Percentiles rank a stretch among this genome's conserved stretches.
phyloP scores from a whole-genome alignment of 2,797 vertebrate genomes.

The Helicolenus hilgendorfi region DNA sequence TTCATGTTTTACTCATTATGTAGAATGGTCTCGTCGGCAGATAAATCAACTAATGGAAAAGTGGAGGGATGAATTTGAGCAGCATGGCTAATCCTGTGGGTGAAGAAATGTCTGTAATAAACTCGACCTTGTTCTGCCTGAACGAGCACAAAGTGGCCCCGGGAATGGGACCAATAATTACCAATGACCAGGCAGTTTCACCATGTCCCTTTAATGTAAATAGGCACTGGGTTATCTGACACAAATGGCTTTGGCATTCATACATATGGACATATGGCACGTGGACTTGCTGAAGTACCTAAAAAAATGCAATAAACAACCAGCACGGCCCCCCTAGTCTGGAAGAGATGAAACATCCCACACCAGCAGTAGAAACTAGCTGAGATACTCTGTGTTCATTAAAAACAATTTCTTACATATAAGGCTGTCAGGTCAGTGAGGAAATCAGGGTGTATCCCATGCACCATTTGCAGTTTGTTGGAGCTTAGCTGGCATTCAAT shows the following conservation, averaged over 20 bases:
- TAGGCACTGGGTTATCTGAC: conserved; percentile 78
- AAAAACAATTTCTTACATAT: conserved; percentile 77
- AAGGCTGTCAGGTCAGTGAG: conserved; percentile 78
- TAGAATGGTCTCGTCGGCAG: conserved; percentile 65
- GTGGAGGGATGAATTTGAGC: conserved; percentile 69
- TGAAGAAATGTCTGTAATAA: conserved; percentile 70
- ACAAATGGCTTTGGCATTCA: conserved; percentile 77
- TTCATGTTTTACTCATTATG: conserved; percentile 83
- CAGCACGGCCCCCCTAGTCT: conserved; percentile 3
- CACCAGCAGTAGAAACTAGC: conserved; percentile 37
- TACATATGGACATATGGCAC: conserved; percentile 71
- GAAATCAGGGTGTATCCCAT: conserved; percentile 77
- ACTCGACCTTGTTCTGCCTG: conserved; percentile 64
- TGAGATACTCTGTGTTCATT: conserved; percentile 65
- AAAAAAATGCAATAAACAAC: conserved; percentile 59
- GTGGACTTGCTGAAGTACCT: conserved; percentile 64
- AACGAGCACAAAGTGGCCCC: conserved; percentile 48
- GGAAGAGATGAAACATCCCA: conserved; percentile 62
- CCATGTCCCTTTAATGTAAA: conserved; percentile 87
- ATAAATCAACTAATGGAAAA: conserved; percentile 76
- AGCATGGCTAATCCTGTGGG: conserved; percentile 61
- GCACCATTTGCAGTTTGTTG: conserved; percentile 86
- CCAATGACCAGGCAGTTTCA: conserved; percentile 71
- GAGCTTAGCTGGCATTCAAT: conserved; percentile 87
- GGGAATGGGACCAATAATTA: conserved; percentile 75